Evolutionary conservation across 1,140 invertebrate genomes (phyloP), one percentile per base, ranked within the genome.

Genomic region (Ephestia elutella): DNA sequence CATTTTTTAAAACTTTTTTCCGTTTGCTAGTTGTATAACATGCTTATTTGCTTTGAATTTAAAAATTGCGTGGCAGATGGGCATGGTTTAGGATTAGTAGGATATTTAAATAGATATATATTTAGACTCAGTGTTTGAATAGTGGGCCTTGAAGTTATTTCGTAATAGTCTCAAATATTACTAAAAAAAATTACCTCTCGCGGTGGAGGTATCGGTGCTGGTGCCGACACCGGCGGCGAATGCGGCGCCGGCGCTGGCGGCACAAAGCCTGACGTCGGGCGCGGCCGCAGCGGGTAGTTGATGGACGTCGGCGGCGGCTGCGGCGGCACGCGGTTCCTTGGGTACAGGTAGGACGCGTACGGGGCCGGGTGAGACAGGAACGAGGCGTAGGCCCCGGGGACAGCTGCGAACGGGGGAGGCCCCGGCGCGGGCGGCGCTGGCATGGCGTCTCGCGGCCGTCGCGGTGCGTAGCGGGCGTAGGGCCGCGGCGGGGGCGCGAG

Each of bases 401-500:
- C 82, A 5, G 80, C 71, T 11, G 84, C 70, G 57, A 82, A 89
- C 2, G 73, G 68, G 10, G 69, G 54, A 0, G 75, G 65, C 13
- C 68, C 62, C 4, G 73, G 69, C 38, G 78, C 68, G 7, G 75
- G 74, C 44, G 82, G 71, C 38, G 68, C 68, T 0, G 75, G 66
- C 60, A 68, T 63, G 18, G 65, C 44, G 50, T 73, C 79, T 18
- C 77, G 77, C 15, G 66, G 75, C 0, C 79, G 73, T 13, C 78
- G 76, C 44, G 78, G 75, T 13, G 80, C 66, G 72, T 87, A 87
- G 38, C 84, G 81, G 62, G 78, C 77, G 73, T 87, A 89, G 49
- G 87, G 87, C 35, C 86, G 79, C 65, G 85, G 86, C 66, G 81
- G 82, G 2, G 87, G 86, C 49, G 86, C 74, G 48, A 89, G 78